Conservation (phyloP, 2,888 invertebrate species). For the Heliothis peltigera region DNA sequence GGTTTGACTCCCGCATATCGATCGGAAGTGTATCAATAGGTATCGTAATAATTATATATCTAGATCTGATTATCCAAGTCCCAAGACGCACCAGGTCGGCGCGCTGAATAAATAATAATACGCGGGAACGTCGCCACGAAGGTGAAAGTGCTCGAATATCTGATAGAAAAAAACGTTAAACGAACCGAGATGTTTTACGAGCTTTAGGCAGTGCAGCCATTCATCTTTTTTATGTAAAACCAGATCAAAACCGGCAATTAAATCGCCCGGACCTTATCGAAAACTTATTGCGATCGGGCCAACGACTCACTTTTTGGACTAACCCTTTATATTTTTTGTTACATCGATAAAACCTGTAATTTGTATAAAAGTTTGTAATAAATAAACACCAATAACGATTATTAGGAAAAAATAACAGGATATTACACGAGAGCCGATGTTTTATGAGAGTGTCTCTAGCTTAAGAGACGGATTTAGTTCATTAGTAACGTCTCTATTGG, state of each 20-base stretch:
- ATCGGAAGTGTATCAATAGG: constrained; percentile 58
- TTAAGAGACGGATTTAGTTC: constrained; percentile 78
- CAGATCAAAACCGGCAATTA: constrained; percentile 90
- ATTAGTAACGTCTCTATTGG: constrained; percentile 88
- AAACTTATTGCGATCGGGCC: constrained; percentile 89
- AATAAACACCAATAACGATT: constrained; percentile 90
- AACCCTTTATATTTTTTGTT: constrained; percentile 89
- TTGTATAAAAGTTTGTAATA: constrained; percentile 88
- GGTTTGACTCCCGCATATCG: constrained; percentile 64
- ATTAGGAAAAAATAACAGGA: constrained; percentile 89
- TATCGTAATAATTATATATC: constrained; percentile 80
- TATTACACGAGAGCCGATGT: constrained; percentile 82
- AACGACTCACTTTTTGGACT: constrained; percentile 89
- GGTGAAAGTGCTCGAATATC: constrained; percentile 84
- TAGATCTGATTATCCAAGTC: constrained; percentile 80
- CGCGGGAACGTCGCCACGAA: constrained; percentile 72
- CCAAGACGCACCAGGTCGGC: constrained; percentile 70
- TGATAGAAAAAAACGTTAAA: constrained; percentile 82
- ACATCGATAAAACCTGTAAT: constrained; percentile 88
- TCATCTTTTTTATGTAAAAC: constrained; percentile 90
- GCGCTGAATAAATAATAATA: constrained; percentile 81
- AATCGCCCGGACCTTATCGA: constrained; percentile 89
- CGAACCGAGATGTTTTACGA: constrained; percentile 83
- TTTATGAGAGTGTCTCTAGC: constrained; percentile 83
- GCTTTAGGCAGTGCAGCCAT: constrained; percentile 86